Percentiles rank a stretch among this genome's conserved stretches.
phyloP scores from a whole-genome alignment of 2,888 invertebrate genomes.

The Drosophila kambysellisi region DNA sequence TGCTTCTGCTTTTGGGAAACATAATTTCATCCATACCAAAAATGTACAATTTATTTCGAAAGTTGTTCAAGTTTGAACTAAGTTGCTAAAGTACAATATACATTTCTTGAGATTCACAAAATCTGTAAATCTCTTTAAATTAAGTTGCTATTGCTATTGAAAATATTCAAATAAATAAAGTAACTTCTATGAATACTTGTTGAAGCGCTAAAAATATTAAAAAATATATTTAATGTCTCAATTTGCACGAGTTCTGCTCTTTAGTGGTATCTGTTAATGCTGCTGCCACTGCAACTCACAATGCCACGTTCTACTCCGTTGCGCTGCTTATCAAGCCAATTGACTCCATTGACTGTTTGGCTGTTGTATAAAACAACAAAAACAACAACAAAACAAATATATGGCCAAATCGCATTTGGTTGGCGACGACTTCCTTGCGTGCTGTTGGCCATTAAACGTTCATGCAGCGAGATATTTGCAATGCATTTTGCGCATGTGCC shows the following conservation, averaged over 20 bases:
- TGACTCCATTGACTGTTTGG: conserved; percentile 15
- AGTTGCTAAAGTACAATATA: conserved; percentile 9
- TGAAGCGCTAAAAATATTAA: background rate
- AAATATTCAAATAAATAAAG: background rate
- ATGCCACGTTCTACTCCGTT: conserved; percentile 19
- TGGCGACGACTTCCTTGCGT: conserved; percentile 68
- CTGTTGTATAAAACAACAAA: background rate
- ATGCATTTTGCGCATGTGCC: conserved; percentile 60
- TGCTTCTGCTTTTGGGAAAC: conserved; percentile 46
- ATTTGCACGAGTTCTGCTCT: background rate
- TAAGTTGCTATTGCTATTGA: background rate
- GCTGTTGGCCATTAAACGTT: conserved; percentile 52
- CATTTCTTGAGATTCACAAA: background rate
- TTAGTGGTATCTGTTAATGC: background rate
- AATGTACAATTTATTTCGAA: conserved; percentile 49
- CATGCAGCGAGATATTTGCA: conserved; percentile 45
- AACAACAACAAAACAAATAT: background rate
- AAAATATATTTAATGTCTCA: background rate
- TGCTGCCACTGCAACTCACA: background rate
- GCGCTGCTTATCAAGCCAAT: conserved; percentile 31
- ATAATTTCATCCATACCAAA: conserved; percentile 56
- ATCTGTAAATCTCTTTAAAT: background rate
- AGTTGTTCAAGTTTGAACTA: conserved; percentile 33
- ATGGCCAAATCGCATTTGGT: conserved; percentile 14
- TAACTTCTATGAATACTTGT: background rate